Conservation (phyloP, 2,113 vertebrate genomes). For the Protomyctophum bolini region DNA sequence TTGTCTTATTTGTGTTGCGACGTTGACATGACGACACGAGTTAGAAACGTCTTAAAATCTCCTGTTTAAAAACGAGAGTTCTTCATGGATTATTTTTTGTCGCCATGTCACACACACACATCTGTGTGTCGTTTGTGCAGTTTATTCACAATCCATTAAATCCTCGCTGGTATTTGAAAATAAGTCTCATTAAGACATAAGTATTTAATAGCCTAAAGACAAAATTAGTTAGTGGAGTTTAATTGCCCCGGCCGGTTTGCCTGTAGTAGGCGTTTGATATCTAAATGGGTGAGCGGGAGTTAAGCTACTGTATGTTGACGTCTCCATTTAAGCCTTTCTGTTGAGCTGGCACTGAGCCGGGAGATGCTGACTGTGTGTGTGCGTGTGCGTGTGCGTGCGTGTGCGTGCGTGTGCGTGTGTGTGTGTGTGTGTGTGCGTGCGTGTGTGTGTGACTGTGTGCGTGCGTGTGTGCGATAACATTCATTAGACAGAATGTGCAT, state of each 20-base stretch:
- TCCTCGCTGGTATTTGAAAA: too few species aligned
- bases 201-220: not conserved
- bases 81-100: too few species aligned
- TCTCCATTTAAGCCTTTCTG: constrained; percentile 2
- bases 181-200: too few species aligned
- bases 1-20: too few species aligned
- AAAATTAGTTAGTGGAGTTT: not conserved
- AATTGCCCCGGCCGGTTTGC: not conserved
- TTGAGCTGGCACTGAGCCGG: not conserved
- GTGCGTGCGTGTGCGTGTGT: constrained; percentile 10
- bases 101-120: too few species aligned
- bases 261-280: constrained; percentile 14
- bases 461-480: constrained; percentile 1
- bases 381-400: constrained; percentile 5
- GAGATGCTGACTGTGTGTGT: not conserved
- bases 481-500: not conserved
- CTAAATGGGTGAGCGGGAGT: not conserved
- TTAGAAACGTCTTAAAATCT: too few species aligned
- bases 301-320: not conserved
- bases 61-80: too few species aligned
- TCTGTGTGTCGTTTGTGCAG: too few species aligned
- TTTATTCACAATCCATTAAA: too few species aligned
- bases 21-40: too few species aligned
- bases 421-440: not conserved
- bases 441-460: not conserved